Evolutionary conservation across 2,113 vertebrate genomes (phyloP), one percentile per base, ranked within the genome.

Genomic region (Platichthys stellatus): DNA sequence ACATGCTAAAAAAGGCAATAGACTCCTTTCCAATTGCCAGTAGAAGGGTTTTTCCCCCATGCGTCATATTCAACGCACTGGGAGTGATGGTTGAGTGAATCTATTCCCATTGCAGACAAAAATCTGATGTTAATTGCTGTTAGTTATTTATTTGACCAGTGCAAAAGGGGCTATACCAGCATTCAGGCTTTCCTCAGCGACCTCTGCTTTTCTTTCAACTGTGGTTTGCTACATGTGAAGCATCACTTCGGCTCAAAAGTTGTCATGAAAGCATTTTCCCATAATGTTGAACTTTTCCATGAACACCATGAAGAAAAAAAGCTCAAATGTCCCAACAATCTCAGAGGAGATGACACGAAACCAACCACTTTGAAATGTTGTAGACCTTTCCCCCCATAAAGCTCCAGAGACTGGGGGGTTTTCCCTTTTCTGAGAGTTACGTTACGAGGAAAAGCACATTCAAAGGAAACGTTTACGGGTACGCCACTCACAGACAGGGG

Each of bases 401-500:
- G 13, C 69, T 53, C 68, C 38, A 60, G 72, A 74, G 51, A 81
- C 47, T 38, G 60, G 69, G 82, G 73, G 74, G 56, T 71, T 87
- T 57, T 79, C 72, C 77, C 15, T 0, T 24, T 24, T 70, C 26
- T 18, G 11, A 70, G 59, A 71, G 69, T 15, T 68, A 20, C 5
- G 3, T 80, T 77, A 85, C 12, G 47, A 80, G 74, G 11, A 77
- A 43, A 5, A 59, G 57, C 14, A n/a, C 53, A 76, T 86, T 78
- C 47, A 28, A 72, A 67, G 60, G 61, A 73, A 85, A 76, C 80
- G 80, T 91, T 89, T 78, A 85, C 58, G 14, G 62, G 62, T 62
- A 31, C 26, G 13, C 47, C 56, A 47, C 62, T 88, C 58, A 47
- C 64, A 72, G 40, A 2, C 21, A 15, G 21, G 62, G 69, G 81